Evolutionary conservation across 2,888 invertebrate species (phyloP).

Genomic region (Drepana falcataria): DNA sequence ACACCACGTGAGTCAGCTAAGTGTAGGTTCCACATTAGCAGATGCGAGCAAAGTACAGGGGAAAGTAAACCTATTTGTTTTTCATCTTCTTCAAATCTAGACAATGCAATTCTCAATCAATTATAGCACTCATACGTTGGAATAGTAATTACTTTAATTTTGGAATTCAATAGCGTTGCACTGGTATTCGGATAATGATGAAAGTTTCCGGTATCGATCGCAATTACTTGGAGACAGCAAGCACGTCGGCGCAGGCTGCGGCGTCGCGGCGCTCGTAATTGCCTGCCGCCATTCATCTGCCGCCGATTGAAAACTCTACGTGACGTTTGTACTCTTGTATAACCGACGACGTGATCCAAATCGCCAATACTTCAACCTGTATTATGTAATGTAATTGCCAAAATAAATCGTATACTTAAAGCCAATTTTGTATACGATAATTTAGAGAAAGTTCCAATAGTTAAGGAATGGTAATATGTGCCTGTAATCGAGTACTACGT

Average conservation of each 20-base stretch:
- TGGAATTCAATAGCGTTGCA: constrained; percentile 48
- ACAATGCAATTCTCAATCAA: constrained; percentile 44
- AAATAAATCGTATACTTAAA: constrained; percentile 60
- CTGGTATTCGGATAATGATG: constrained; percentile 47
- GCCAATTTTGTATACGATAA: constrained; percentile 45
- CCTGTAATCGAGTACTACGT: neutral
- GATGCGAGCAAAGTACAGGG: constrained; percentile 65
- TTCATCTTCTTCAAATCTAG: constrained; percentile 52
- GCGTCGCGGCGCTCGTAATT: constrained; percentile 21
- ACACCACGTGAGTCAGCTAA: constrained; percentile 66
- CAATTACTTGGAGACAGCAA: constrained; percentile 43
- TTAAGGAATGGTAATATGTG: constrained; percentile 6
- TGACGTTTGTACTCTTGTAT: constrained; percentile 61
- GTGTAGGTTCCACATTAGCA: constrained; percentile 67
- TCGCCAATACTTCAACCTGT: constrained; percentile 45
- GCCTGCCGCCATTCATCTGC: constrained; percentile 48
- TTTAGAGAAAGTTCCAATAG: constrained; percentile 58
- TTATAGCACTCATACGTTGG: constrained; percentile 25
- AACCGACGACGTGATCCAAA: constrained; percentile 71
- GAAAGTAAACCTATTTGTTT: constrained; percentile 75
- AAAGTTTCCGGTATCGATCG: constrained; percentile 60
- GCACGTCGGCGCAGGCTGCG: constrained; percentile 9
- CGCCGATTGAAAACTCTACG: constrained; percentile 56
- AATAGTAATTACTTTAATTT: constrained; percentile 47
- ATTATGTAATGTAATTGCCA: constrained; percentile 71